These are phyloP conservation scores for Metopia argyrocephala DNA, from an alignment of 2,888 invertebrate genomes.

Conservation along the genomic window DNA sequence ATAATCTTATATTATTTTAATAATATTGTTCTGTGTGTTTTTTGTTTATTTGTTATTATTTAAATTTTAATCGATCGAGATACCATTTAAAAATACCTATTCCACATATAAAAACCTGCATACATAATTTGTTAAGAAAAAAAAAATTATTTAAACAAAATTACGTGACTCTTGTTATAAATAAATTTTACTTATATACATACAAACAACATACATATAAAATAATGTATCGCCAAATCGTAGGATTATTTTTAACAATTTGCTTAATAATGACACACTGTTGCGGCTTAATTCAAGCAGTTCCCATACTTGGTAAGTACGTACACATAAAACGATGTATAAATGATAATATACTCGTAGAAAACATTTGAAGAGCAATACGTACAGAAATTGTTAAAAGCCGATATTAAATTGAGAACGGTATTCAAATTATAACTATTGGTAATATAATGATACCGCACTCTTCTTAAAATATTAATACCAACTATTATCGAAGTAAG, in stretches of 20 bases:
- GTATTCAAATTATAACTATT: too few relatives aligned
- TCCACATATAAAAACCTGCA: background rate
- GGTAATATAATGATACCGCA: too few relatives aligned
- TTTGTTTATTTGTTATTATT: background rate
- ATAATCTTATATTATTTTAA: conserved; percentile 22
- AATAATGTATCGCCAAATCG: conserved; percentile 35
- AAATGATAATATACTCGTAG: background rate
- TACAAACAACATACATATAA: background rate
- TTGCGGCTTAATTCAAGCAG: conserved; percentile 32
- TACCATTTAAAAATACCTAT: background rate
- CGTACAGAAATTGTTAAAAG: too few relatives aligned
- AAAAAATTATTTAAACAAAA: background rate
- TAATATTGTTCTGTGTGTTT: background rate
- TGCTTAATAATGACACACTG: conserved; percentile 44
- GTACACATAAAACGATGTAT: background rate
- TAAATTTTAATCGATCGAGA: too few relatives aligned
- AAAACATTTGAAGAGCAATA: too few relatives aligned
- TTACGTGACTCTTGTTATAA: background rate
- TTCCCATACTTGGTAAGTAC: conserved; percentile 60
- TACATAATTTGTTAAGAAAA: background rate
- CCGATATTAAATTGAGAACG: too few relatives aligned
- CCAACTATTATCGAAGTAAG: too few relatives aligned
- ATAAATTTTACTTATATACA: background rate
- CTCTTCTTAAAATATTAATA: too few relatives aligned
- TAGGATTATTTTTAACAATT: conserved; percentile 41